Evolutionary conservation across 2,888 invertebrate species (phyloP).

Genomic region (Deilephila porcellus): DNA sequence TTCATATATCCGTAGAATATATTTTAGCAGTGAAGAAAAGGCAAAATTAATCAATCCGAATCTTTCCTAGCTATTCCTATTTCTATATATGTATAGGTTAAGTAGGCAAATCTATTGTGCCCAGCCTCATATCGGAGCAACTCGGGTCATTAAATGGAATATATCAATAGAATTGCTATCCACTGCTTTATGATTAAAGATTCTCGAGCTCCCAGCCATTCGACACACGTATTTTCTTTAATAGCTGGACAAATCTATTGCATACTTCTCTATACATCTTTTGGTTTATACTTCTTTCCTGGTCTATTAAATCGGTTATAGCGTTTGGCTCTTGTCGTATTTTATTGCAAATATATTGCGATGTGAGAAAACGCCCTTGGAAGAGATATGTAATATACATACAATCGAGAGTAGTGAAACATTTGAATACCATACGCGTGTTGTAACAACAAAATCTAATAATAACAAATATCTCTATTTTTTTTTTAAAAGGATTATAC

Average conservation of each 20-base stretch:
- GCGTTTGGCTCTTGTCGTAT: no score
- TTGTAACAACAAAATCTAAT: no score
- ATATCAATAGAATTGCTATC: conserved; percentile 2
- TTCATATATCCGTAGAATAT: background rate
- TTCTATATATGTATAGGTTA: background rate
- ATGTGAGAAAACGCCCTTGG: no score
- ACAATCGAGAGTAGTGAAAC: no score
- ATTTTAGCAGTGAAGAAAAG: background rate
- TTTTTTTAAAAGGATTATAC: no score
- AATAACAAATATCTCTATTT: no score
- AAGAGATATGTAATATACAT: no score
- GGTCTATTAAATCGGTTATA: background rate
- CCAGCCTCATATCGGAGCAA: background rate
- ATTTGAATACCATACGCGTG: no score
- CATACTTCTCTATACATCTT: background rate
- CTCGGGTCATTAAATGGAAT: background rate
- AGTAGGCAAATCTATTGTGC: background rate
- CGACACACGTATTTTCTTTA: conserved; percentile 6
- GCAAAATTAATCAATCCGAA: background rate
- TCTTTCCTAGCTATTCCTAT: background rate
- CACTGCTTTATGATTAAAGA: background rate
- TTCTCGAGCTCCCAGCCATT: conserved; percentile 6
- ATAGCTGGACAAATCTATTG: background rate
- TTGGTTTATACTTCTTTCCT: background rate
- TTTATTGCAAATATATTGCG: no score